Evolutionary conservation across 2,113 vertebrate species (phyloP), one percentile per base, ranked within the genome.

Genomic region (Haemorhous mexicanus): DNA sequence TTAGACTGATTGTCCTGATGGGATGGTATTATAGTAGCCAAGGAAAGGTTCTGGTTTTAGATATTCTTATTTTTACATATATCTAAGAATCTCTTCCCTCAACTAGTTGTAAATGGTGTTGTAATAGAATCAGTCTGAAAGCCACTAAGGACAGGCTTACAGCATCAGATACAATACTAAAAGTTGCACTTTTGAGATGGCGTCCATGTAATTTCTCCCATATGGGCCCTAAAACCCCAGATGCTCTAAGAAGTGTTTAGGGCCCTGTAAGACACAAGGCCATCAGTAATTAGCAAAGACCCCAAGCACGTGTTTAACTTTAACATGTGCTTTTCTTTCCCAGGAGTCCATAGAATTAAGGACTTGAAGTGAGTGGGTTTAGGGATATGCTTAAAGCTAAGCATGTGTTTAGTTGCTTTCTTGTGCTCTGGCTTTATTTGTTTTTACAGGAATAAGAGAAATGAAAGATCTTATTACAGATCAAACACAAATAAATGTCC

Each of bases 381-480:
- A 94, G 87, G 81, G 67, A 77, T 83, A 83, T 47, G 78, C 78
- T 93, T 95, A 88, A 90, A 90, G 87, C 80, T 87, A 95, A 93
- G 93, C 90, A 52, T 26, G 95, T 88, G 87, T 93, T 97, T 94
- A 93, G 90, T 77, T 91, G 91, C 85, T 87, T 93, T 92, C 82
- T 95, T 86, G 63, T 77, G 69, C 85, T 37, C 75, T 63, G 79
- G 35, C 85, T 96, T 92, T 85, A 79, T 94, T 96, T 97, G 88
- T 91, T 93, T 95, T 94, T 86, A 90, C 82, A 95, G 92, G 43
- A 95, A 92, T 93, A 86, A 93, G 92, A 97, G 91, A 95, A 96
- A 95, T 92, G 85, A 93, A 93, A 93, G 94, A 56, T 95, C 83
- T 90, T 90, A 95, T 96, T 95, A 93, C 88, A 94, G 90, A 84